Evolutionary conservation across 64 coral and sea anemone species (phyloP), one percentile per base, ranked within the genome.

Genomic region (Porites australiensis): DNA sequence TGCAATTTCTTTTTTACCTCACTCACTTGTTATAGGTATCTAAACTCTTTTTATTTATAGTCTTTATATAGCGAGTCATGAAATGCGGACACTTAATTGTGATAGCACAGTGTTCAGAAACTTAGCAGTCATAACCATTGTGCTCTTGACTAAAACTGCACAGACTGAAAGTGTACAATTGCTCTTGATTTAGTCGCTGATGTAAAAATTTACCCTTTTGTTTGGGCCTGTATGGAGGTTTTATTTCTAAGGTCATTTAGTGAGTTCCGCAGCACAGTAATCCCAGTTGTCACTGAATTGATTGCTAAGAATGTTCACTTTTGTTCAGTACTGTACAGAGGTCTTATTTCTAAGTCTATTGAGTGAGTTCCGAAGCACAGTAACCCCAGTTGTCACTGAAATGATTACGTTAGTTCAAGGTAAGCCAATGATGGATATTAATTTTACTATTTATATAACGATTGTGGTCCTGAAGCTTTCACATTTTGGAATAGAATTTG

Each of bases 341-440:
- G 91, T 90, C 13, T 74, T 96, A 4, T 95, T 90, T 19, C 88
- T 98, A 18, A 93, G 94, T 18, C 72, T 98, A 18, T 77, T 96
- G 20, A 86, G 65, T 45, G 97, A 98, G 74, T 98, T 93, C 58
- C 90, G 97, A 27, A 82, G 71, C 61, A 90, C 89, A 52, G 94
- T 98, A 6, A 98, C 97, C 5, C 97, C 90, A 62, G 75, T 94
- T 60, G 91, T 98, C 23, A 94, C 90, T 59, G 76, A 88, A 63
- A 91, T 98, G 87, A 89, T 98, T 59, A 88, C 87, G 69, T 90
- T 92, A 18, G 94, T 93, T 53, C 97, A 98, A 82, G 90, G 97
- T 98, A 43, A 88, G 86, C 54, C 10, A 51, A 3, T 4, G 19
- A 45, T 16, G 1, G 75, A 13, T 58, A 62, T 61, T 62, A 62